Evolutionary conservation across 1,140 invertebrate genomes (phyloP).

Genomic region (Diorhabda elongata): DNA sequence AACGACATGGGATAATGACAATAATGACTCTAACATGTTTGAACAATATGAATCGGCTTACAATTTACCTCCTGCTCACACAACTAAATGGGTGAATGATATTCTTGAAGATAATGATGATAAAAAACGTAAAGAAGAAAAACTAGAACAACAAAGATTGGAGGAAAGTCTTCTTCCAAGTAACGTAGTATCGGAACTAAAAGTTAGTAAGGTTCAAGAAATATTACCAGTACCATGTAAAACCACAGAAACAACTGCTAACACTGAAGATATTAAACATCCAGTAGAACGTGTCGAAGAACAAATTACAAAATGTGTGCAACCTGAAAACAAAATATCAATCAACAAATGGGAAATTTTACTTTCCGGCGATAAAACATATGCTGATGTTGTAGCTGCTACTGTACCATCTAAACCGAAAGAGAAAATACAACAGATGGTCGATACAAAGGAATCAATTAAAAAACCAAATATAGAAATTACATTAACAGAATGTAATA

Average conservation of each 20-base stretch:
- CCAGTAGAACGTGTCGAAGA: conserved; percentile 13
- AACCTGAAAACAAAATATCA: conserved; percentile 13
- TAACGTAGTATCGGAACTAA: conserved; percentile 31
- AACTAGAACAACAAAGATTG: conserved; percentile 27
- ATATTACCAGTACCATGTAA: background rate
- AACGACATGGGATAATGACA: conserved; percentile 30
- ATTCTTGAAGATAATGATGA: conserved; percentile 23
- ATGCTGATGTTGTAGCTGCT: conserved; percentile 54
- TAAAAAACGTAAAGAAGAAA: conserved; percentile 19
- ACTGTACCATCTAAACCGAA: background rate
- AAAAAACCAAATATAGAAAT: conserved; percentile 22
- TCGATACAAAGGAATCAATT: background rate
- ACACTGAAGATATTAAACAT: background rate
- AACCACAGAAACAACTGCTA: background rate
- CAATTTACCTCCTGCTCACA: conserved; percentile 33
- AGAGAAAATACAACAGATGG: background rate
- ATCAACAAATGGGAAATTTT: conserved; percentile 47
- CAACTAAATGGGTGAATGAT: conserved; percentile 38
- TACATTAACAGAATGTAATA: conserved; percentile 17
- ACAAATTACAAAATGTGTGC: background rate
- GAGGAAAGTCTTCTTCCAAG: conserved; percentile 31
- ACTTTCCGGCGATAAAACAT: conserved; percentile 52
- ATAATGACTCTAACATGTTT: conserved; percentile 8
- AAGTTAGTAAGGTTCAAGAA: conserved; percentile 20
- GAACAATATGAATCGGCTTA: conserved; percentile 29